A percentile compares a stretch with the other conserved stretches of the same genome.
Conservation (phyloP, 2,797 vertebrate genomes). For the Oreochromis grahami region DNA sequence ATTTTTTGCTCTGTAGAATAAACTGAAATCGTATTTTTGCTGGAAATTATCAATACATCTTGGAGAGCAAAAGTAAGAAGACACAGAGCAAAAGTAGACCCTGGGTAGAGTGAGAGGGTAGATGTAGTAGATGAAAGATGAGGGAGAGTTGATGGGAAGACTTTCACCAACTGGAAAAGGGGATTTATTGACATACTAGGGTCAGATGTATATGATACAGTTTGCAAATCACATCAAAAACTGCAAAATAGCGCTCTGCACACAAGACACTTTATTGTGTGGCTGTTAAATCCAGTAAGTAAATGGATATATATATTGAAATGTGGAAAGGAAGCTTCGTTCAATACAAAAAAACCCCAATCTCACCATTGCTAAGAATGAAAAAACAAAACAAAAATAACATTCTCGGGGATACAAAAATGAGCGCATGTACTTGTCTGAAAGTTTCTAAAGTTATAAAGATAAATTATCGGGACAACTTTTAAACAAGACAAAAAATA, state of each 20-base stretch:
- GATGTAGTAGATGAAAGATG: conserved; percentile 62
- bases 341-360: not conserved
- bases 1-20: conserved; percentile 96
- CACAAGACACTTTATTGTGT: conserved; percentile 41
- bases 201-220: conserved; percentile 55
- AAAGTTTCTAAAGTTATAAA: conserved; percentile 4
- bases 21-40: conserved; percentile 97
- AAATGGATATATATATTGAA: conserved; percentile 39
- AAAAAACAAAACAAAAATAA: not conserved
- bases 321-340: conserved; percentile 7
- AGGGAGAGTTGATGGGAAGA: conserved; percentile 52
- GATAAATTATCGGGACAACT: not conserved
- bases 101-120: conserved; percentile 64
- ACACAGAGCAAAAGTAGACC: conserved; percentile 88
- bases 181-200: conserved; percentile 61
- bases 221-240: conserved; percentile 64
- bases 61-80: conserved; percentile 91
- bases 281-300: conserved; percentile 37
- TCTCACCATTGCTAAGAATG: not conserved
- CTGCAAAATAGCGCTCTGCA: conserved; percentile 46
- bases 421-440: not conserved
- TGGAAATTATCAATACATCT: conserved; percentile 99
- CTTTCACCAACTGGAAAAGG: conserved; percentile 55
- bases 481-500: conserved; percentile 4
- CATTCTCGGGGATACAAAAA: not conserved